These are phyloP conservation scores for Stenolophus ochropezus DNA, from an alignment of 2,888 invertebrate genomes.

Conservation along the genomic window DNA sequence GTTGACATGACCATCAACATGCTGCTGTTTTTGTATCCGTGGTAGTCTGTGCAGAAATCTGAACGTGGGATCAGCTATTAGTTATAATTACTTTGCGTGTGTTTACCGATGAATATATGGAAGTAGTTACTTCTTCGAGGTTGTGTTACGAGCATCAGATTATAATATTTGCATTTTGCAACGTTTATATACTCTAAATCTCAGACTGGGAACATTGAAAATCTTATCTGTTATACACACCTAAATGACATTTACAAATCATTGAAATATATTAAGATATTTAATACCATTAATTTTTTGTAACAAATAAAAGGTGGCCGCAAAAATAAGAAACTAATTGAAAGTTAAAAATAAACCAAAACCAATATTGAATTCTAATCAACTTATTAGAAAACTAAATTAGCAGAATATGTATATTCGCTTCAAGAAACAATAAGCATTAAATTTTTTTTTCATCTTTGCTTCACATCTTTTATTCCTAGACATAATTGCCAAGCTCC, in stretches of 20 bases:
- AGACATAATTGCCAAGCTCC: too few species aligned
- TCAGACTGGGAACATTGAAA: neutral
- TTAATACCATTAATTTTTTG: neutral
- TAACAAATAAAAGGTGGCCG: too few species aligned
- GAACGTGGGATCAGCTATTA: slow-evolving; percentile 43
- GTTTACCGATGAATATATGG: slow-evolving; percentile 39
- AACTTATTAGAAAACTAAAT: too few species aligned
- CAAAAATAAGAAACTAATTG: too few species aligned
- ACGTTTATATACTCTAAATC: neutral
- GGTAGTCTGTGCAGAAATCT: slow-evolving; percentile 36
- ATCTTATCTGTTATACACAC: neutral
- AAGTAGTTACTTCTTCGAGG: slow-evolving; percentile 36
- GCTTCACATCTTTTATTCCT: too few species aligned
- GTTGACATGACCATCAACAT: slow-evolving; percentile 58
- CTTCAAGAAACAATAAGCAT: too few species aligned
- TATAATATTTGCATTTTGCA: slow-evolving; percentile 20
- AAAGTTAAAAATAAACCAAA: too few species aligned
- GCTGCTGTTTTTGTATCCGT: slow-evolving; percentile 1
- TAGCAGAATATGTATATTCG: too few species aligned
- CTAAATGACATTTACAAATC: neutral
- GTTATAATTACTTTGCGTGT: slow-evolving; percentile 48
- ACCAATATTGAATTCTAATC: too few species aligned
- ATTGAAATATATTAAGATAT: neutral
- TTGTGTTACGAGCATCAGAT: slow-evolving; percentile 43
- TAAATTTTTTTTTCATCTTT: too few species aligned